A percentile compares a stretch with the other conserved stretches of the same genome.
phyloP scores from a whole-genome alignment of 2,797 vertebrate genomes.

The Podarcis siculus region DNA sequence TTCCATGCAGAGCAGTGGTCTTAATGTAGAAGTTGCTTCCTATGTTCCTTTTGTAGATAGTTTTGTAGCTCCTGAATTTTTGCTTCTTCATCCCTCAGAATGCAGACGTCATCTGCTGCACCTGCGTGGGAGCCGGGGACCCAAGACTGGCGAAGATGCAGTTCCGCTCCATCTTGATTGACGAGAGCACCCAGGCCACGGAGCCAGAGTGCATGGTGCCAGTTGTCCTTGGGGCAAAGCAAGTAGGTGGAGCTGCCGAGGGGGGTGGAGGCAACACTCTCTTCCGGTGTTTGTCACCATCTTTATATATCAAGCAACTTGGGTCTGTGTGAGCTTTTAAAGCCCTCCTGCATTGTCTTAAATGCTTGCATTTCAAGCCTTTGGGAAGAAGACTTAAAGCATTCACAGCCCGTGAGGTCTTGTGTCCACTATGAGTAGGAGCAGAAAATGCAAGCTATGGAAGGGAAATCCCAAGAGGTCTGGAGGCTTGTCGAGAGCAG shows the following conservation, averaged over 20 bases:
- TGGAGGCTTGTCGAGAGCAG: background rate
- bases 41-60: background rate
- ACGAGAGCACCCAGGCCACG: conserved; percentile 97
- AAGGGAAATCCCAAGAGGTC: background rate
- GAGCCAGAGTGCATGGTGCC: conserved; percentile 99
- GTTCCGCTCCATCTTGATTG: conserved; percentile 97
- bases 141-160: conserved; percentile 98
- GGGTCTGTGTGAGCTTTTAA: no score
- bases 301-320: background rate
- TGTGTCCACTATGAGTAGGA: no score
- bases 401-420: background rate
- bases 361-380: no score
- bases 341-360: background rate
- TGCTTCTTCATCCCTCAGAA: conserved; percentile 79
- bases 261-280: background rate
- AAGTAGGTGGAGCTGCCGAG: conserved; percentile 86
- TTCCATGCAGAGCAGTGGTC: no score
- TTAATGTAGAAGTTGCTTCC: no score
- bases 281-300: background rate
- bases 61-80: background rate
- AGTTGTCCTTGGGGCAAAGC: conserved; percentile 95
- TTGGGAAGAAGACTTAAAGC: background rate
- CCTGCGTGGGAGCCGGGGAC: conserved; percentile 95
- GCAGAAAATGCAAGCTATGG: background rate
- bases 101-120: conserved; percentile 97